These are phyloP conservation scores for Sphenodon punctatus DNA, from an alignment of 2,797 vertebrate genomes.

Conservation along the genomic window DNA sequence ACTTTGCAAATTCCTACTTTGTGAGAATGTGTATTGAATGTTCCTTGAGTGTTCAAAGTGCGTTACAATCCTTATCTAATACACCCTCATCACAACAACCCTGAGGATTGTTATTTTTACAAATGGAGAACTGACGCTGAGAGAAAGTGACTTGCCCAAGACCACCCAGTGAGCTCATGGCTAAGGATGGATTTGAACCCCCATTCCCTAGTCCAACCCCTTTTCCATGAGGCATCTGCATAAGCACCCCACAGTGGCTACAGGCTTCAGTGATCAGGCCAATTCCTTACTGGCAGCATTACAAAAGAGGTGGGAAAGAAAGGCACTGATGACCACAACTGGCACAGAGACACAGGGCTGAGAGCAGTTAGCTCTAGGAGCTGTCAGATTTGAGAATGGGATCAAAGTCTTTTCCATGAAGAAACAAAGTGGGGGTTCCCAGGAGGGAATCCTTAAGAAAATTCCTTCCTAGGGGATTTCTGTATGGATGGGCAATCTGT, in stretches of 20 bases:
- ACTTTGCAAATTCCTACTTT: not conserved
- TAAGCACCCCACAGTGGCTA: too few relatives aligned
- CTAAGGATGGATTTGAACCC: too few relatives aligned
- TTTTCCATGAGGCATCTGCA: too few relatives aligned
- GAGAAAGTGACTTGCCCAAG: too few relatives aligned
- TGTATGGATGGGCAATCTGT: not conserved
- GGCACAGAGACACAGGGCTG: not conserved
- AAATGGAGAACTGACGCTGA: too few relatives aligned
- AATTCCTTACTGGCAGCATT: not conserved
- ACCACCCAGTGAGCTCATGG: too few relatives aligned
- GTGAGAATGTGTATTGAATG: not conserved
- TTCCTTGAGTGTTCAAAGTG: too few relatives aligned
- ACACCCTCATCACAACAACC: too few relatives aligned
- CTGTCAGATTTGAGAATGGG: not conserved
- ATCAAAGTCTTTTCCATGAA: not conserved
- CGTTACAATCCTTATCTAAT: too few relatives aligned
- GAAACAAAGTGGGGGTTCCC: not conserved
- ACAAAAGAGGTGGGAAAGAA: not conserved
- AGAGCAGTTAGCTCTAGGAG: not conserved
- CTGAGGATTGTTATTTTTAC: too few relatives aligned
- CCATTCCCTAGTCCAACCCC: too few relatives aligned
- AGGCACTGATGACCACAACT: not conserved
- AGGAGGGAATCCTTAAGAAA: not conserved
- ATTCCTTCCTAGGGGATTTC: not conserved
- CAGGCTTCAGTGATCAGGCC: not conserved